A percentile compares a stretch with the other conserved stretches of the same genome.
These are phyloP conservation scores for Pseudochaenichthys georgianus DNA, from an alignment of 2,797 vertebrate genomes.

Conservation along the genomic window DNA sequence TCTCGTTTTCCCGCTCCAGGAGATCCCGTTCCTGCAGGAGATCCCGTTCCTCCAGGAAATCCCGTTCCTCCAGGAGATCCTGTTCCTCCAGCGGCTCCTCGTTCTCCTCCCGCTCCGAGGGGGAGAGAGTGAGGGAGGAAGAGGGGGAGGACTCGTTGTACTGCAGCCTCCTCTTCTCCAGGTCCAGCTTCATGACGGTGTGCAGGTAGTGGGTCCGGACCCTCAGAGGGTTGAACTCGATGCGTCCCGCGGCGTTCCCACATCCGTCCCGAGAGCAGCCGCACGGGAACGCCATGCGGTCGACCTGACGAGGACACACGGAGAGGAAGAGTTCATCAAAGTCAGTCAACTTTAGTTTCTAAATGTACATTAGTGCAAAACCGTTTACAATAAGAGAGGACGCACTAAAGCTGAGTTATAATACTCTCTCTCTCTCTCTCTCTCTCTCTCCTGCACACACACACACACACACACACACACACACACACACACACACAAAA, in stretches of 20 bases:
- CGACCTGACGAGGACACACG: conserved; percentile 85
- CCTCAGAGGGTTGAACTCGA: conserved; percentile 96
- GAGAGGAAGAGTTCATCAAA: too few relatives aligned
- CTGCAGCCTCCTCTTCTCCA: conserved; percentile 90
- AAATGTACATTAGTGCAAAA: too few relatives aligned
- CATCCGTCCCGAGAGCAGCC: conserved; percentile 96
- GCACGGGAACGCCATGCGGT: conserved; percentile 96
- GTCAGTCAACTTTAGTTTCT: too few relatives aligned
- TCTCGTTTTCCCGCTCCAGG: conserved; percentile 90
- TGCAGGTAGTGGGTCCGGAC: conserved; percentile 97
- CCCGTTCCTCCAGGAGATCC: conserved; percentile 72
- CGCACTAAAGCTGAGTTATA: too few relatives aligned
- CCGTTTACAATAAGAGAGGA: too few relatives aligned
- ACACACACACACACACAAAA: too few relatives aligned
- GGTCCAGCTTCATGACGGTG: conserved; percentile 97
- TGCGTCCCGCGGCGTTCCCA: conserved; percentile 91
- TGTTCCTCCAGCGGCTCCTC: conserved; percentile 73
- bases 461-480: too few relatives aligned
- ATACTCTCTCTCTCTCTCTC: too few relatives aligned
- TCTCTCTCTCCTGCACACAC: too few relatives aligned
- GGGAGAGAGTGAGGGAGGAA: conserved; percentile 73
- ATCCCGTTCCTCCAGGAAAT: conserved; percentile 61
- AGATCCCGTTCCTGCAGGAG: conserved; percentile 75
- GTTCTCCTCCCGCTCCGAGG: conserved; percentile 74
- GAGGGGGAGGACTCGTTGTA: conserved; percentile 71